Evolutionary conservation across 2,113 vertebrate species (phyloP).

Genomic region (Sapajus apella): DNA sequence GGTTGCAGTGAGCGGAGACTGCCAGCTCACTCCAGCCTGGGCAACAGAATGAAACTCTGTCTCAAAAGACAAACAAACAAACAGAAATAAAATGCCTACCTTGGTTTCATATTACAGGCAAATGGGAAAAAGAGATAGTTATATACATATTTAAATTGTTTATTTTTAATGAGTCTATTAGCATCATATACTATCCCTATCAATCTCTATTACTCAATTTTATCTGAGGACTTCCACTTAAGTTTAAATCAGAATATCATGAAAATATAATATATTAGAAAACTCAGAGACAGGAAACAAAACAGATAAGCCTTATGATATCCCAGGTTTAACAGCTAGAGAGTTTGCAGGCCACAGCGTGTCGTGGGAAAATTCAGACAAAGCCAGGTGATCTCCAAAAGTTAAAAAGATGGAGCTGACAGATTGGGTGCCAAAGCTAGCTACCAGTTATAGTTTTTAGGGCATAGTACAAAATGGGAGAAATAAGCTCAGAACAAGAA

Average conservation of each 20-base stretch:
- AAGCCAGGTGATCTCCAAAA: not conserved
- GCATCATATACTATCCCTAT: not conserved
- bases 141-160: not conserved
- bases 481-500: not conserved
- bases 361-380: not conserved
- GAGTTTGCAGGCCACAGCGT: not conserved
- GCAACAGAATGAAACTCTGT: no score
- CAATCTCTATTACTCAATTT: not conserved
- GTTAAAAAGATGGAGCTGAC: not conserved
- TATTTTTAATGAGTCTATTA: not conserved
- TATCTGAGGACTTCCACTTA: not conserved
- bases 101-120: not conserved
- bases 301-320: no score
- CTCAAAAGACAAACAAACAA: no score
- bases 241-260: not conserved
- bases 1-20: no score
- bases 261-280: not conserved
- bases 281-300: not conserved
- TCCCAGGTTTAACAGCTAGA: not conserved
- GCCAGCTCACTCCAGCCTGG: no score
- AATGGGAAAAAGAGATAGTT: not conserved
- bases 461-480: not conserved
- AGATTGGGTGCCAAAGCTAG: not conserved
- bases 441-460: not conserved
- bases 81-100: not conserved